Evolutionary conservation across 2,113 vertebrate species (phyloP).

Genomic region (Variabilichromis moorii): DNA sequence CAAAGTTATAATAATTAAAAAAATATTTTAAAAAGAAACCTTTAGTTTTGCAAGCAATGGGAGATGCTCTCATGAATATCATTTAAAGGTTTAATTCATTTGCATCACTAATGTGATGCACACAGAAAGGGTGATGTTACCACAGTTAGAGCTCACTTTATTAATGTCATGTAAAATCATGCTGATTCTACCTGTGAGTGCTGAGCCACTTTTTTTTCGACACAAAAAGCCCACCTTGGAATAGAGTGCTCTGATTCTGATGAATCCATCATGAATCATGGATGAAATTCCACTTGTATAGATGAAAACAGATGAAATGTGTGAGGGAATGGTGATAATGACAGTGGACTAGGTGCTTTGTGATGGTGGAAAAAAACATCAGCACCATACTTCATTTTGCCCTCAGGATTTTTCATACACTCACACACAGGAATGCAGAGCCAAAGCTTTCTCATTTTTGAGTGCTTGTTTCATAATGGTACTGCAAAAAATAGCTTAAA

Average conservation of each 20-base stretch:
- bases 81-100: background rate
- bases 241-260: background rate
- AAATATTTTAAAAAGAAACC: background rate
- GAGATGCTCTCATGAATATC: background rate
- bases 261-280: background rate
- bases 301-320: slow-evolving; percentile 3
- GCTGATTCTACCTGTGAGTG: background rate
- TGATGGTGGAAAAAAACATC: background rate
- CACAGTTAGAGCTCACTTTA: background rate
- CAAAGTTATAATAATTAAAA: background rate
- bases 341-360: background rate
- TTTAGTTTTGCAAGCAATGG: background rate
- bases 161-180: background rate
- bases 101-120: background rate
- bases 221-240: background rate
- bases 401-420: background rate
- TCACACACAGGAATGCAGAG: background rate
- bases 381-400: background rate
- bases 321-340: background rate
- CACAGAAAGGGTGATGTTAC: background rate
- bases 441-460: background rate
- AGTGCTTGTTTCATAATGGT: slow-evolving; percentile 15
- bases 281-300: background rate
- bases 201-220: background rate
- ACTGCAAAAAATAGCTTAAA: slow-evolving; percentile 2